A percentile compares a stretch with the other conserved stretches of the same genome.
These are phyloP conservation scores for Spinibarbus caldwelli DNA, from an alignment of 2,797 vertebrate species.

Conservation along the genomic window DNA sequence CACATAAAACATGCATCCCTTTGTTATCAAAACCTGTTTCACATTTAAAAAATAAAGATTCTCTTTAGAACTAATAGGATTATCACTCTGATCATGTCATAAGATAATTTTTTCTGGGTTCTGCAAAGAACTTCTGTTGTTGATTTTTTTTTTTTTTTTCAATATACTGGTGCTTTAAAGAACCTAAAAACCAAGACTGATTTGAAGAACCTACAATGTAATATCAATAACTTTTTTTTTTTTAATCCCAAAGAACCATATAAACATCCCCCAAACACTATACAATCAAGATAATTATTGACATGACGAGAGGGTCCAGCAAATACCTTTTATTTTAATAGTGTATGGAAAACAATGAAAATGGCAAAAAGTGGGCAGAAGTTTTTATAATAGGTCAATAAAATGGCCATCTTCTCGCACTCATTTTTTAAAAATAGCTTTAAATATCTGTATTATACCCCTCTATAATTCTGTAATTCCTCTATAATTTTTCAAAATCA, in stretches of 20 bases:
- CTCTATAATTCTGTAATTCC: no score
- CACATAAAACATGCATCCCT: neutral
- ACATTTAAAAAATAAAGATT: neutral
- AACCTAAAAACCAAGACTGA: neutral
- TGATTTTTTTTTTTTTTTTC: neutral
- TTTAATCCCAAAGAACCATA: no score
- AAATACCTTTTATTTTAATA: neutral
- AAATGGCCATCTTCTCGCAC: neutral
- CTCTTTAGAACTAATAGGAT: neutral
- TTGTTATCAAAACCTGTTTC: neutral
- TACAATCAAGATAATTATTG: neutral
- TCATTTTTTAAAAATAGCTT: neutral
- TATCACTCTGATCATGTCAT: neutral
- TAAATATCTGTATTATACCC: neutral
- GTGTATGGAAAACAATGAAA: neutral
- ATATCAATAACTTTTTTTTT: neutral
- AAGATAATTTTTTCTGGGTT: neutral
- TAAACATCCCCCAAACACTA: neutral
- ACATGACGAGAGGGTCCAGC: neutral
- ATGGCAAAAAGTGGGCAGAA: no score
- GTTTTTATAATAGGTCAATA: neutral
- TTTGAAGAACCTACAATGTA: neutral
- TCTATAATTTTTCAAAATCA: rapidly evolving
- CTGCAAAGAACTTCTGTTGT: neutral
- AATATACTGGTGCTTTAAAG: neutral